Evolutionary conservation across 2,888 invertebrate species (phyloP), one percentile per base, ranked within the genome.

Genomic region (Ashinkailepas kermadecensis): DNA sequence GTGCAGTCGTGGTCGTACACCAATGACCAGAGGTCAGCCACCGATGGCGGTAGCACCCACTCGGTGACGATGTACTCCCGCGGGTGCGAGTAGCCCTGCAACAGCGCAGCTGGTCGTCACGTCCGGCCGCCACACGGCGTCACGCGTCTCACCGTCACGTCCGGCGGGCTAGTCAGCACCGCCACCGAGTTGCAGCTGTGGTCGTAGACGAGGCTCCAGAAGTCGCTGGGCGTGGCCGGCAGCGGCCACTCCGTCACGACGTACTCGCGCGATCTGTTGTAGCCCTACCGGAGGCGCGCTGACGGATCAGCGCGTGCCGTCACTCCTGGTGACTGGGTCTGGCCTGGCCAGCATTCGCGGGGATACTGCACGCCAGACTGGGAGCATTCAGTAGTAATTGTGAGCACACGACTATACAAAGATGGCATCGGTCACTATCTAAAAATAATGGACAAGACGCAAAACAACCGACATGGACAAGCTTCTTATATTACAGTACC

Each of bases 211-310:
- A 99, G 89, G 0, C 98, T 96, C 99, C 99, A 99, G 87, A 99
- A 95, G 88, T 99, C 98, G 62, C 97, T 96, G 85, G 95, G 91
- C 0, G 98, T 98, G 85, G 92, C 91, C 86, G 93, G 92, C 87
- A 98, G 90, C 11, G 99, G 99, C 99, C 99, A 99, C 89, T 99
- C 99, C 6, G 99, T 98, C 57, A 97, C 96, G 84, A 99, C 96
- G 89, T 97, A 99, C 87, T 97, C 97, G 80, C 94, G 91, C 25
- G 95, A 94, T 86, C 95, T 93, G 62, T 95, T 94, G 88, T 96
- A 97, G 81, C 96, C 96, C 95, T 97, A 56, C 56, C 6, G 39
- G 21, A 4, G 39, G 70, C 39, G 39, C 39, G 70, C 12, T 23
- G 23, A 9, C 65, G 10, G 65, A 15, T 62, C 15, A 62, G 62